These are phyloP conservation scores for Rhingia campestris DNA, from an alignment of 2,888 invertebrate species.

Conservation along the genomic window DNA sequence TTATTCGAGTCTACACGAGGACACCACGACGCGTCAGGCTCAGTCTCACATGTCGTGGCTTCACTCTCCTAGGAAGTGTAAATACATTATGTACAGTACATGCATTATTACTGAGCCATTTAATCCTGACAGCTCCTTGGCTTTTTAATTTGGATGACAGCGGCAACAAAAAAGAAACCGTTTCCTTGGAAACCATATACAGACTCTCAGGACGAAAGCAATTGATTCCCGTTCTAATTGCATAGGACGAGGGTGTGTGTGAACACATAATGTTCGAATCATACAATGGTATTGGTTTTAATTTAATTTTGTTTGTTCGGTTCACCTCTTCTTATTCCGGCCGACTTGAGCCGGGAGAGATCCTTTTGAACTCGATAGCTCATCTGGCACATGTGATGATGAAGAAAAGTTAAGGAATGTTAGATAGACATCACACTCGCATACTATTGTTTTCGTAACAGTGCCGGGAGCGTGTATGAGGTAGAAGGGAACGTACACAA, in stretches of 20 bases:
- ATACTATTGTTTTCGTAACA: not conserved
- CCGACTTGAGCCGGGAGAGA: constrained; percentile 7
- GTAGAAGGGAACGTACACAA: too few relatives aligned
- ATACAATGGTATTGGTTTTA: constrained; percentile 34
- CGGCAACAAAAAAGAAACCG: not conserved
- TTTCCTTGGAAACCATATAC: not conserved
- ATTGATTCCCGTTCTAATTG: constrained; percentile 45
- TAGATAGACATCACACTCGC: not conserved
- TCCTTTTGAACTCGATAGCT: constrained; percentile 9
- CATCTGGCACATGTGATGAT: constrained; percentile 8
- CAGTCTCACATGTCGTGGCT: not conserved
- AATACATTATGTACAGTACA: not conserved
- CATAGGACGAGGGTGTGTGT: not conserved
- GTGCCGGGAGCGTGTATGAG: too few relatives aligned
- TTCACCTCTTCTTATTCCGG: constrained; percentile 9
- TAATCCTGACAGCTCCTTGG: constrained; percentile 21
- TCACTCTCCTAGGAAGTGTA: constrained; percentile 4
- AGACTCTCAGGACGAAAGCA: constrained; percentile 18
- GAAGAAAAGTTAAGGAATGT: constrained; percentile 3
- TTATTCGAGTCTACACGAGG: constrained; percentile 28
- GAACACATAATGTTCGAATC: not conserved
- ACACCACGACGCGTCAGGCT: not conserved
- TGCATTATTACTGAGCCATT: constrained; percentile 21
- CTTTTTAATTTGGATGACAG: constrained; percentile 13
- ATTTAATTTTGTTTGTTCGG: constrained; percentile 29